phyloP scores from a whole-genome alignment of 2,113 vertebrate genomes.

The Spizaetus ornatus region DNA sequence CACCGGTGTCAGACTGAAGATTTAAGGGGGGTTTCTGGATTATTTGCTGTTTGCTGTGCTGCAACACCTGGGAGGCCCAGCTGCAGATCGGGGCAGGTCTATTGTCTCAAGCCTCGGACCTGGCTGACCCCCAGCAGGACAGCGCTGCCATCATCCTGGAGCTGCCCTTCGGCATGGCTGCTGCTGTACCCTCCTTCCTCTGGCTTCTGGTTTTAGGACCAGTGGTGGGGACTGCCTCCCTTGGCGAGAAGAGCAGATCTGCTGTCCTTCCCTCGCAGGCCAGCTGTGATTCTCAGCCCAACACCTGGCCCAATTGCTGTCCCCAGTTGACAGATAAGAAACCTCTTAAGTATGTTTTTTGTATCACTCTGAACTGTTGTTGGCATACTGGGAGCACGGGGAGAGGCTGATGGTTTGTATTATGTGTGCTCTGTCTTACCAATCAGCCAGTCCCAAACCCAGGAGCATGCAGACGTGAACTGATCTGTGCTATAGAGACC shows the following conservation, averaged over 20 bases:
- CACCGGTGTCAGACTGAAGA: not conserved
- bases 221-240: rapidly evolving
- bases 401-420: not conserved
- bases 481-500: not conserved
- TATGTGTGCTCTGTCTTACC: not conserved
- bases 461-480: not conserved
- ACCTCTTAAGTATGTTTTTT: not conserved
- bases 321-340: not conserved
- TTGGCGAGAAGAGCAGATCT: not conserved
- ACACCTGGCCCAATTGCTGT: not conserved
- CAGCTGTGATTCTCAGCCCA: not conserved
- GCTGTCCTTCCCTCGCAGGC: not conserved
- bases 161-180: not conserved
- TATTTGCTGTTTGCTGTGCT: not conserved
- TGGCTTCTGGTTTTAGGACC: not conserved
- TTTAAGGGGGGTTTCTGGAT: not conserved
- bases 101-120: not conserved
- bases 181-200: not conserved
- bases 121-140: not conserved
- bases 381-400: not conserved
- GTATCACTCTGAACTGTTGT: not conserved
- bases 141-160: not conserved
- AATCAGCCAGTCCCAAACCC: not conserved
- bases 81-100: not conserved
- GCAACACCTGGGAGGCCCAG: not conserved